Evolutionary conservation across 2,888 invertebrate genomes (phyloP), one percentile per base, ranked within the genome.

Genomic region (Sinodicranocentrus sp.): DNA sequence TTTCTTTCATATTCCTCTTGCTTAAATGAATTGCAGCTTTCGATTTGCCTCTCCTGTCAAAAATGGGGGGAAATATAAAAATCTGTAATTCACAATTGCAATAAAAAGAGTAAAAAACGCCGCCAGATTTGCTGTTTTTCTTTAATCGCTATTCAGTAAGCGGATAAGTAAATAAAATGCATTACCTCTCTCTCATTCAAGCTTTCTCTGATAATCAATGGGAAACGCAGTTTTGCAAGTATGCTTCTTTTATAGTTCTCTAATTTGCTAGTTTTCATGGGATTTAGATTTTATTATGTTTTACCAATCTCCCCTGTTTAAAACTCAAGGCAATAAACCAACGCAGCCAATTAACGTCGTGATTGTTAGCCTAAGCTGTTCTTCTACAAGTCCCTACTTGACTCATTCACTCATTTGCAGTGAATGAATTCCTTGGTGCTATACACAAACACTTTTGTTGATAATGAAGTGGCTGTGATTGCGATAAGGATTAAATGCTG

Each of bases 321-420:
- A 52, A 52, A n/a, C 52, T 13, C 52, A n/a, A 17, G n/a, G 52
- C 52, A 52, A 52, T 52, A 52, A 52, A 52, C 52, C n/a, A 52
- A 13, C n/a, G 17, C 52, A 52, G 6, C 52, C 52, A 52, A 52
- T 52, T 6, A 5, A 52, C 5, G 17, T 5, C 3, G n/a, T n/a
- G 52, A n/a, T n/a, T n/a, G n/a, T n/a, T 6, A n/a, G 52, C 10
- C 25, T 39, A 39, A 8, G 39, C 39, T 39, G 6, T 8, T 39
- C 39, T 39, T 39, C 5, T 13, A 5, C 13, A 39, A 39, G 39
- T 8, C n/a, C n/a, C n/a, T n/a, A n/a, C n/a, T n/a, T n/a, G n/a
- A n/a, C n/a, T n/a, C n/a, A n/a, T n/a, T n/a, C n/a, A n/a, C n/a
- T n/a, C n/a, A n/a, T n/a, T n/a, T n/a, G n/a, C n/a, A n/a, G n/a